Conservation (phyloP, 2,888 invertebrate species). For the Macrosiphum euphorbiae region DNA sequence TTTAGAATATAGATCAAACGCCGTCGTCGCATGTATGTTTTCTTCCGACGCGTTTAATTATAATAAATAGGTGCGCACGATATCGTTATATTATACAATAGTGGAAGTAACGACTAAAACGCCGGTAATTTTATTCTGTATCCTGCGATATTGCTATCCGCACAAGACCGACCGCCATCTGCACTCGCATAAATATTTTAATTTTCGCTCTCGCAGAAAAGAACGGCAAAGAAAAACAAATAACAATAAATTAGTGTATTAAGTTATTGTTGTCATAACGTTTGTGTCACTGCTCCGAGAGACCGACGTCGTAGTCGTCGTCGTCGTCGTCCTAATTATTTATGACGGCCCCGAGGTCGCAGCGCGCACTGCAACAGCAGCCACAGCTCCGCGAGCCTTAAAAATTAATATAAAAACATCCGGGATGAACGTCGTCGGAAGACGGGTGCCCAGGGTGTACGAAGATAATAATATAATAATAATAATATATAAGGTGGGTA, state of each 20-base stretch:
- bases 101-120: background rate
- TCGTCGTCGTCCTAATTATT: background rate
- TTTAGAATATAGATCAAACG: conserved; percentile 2
- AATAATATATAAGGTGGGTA: background rate
- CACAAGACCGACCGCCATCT: background rate
- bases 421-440: background rate
- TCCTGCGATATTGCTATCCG: background rate
- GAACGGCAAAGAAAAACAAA: background rate
- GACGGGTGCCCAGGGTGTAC: conserved; percentile 16
- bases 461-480: background rate
- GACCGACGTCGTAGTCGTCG: background rate
- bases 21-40: background rate
- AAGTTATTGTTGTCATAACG: background rate
- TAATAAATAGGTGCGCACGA: background rate
- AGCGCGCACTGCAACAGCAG: background rate
- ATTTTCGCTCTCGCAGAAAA: conserved; percentile 11
- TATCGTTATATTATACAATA: background rate
- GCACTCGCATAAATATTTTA: background rate
- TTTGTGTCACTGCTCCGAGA: background rate
- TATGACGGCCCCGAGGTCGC: background rate
- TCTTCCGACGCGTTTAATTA: background rate
- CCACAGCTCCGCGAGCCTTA: background rate
- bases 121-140: background rate
- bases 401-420: conserved; percentile 23
- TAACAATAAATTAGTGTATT: background rate